Percentiles rank a stretch among this genome's conserved stretches.
phyloP scores from a whole-genome alignment of 2,797 vertebrate species.

The Podarcis siculus region DNA sequence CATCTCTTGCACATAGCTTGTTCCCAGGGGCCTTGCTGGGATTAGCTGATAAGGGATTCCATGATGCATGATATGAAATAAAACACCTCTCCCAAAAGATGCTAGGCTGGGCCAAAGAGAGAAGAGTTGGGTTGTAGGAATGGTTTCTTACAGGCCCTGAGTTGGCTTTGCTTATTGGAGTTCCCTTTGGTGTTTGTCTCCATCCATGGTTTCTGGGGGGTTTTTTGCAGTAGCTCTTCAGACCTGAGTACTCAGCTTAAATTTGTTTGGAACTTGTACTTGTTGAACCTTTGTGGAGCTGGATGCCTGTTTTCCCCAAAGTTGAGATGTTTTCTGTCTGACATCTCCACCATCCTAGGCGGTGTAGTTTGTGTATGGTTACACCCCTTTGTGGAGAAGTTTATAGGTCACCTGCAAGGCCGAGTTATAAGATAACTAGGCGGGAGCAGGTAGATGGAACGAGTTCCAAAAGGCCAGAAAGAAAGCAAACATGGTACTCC shows the following conservation, averaged over 20 bases:
- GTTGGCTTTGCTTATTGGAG: too few relatives aligned
- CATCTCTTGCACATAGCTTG: background rate
- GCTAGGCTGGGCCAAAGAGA: background rate
- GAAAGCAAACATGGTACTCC: background rate
- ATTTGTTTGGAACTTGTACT: background rate
- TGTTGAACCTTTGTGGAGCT: background rate
- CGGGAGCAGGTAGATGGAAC: too few relatives aligned
- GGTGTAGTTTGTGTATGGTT: background rate
- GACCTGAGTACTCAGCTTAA: background rate
- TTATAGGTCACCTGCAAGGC: background rate
- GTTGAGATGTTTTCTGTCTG: background rate
- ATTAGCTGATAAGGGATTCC: background rate
- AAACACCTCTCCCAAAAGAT: background rate
- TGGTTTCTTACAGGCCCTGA: background rate
- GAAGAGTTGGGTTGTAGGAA: background rate
- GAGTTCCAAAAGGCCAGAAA: background rate
- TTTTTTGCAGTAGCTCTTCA: background rate
- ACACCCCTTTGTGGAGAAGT: background rate
- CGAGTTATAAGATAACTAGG: conserved; percentile 1
- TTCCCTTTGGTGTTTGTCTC: background rate
- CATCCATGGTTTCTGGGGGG: background rate
- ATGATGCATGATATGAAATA: background rate
- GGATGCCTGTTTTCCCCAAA: background rate
- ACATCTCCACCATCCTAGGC: background rate
- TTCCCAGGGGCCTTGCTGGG: background rate